These are phyloP conservation scores for Pandion haliaetus DNA, from an alignment of 2,113 vertebrate species.

Conservation along the genomic window DNA sequence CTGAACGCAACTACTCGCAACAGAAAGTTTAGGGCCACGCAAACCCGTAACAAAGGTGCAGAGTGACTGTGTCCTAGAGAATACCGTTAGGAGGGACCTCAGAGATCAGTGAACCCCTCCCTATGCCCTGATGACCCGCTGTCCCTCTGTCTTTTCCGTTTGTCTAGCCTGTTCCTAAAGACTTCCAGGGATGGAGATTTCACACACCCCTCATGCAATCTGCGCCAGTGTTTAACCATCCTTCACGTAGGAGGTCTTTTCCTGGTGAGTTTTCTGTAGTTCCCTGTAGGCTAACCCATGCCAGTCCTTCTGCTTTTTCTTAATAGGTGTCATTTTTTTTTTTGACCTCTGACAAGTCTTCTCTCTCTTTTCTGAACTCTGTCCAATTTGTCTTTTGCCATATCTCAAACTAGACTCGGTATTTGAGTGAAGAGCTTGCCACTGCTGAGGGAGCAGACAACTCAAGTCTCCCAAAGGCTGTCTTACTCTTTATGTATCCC, in stretches of 20 bases:
- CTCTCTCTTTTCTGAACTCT: not conserved
- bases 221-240: not conserved
- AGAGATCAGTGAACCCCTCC: not conserved
- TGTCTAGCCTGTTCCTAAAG: not conserved
- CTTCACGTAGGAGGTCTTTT: not conserved
- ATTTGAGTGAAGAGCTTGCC: not conserved
- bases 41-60: too few relatives aligned
- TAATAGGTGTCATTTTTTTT: not conserved
- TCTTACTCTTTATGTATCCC: not conserved
- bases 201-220: not conserved
- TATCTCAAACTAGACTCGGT: not conserved
- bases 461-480: not conserved
- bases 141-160: not conserved
- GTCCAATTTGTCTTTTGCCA: not conserved
- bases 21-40: not conserved
- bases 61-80: not conserved
- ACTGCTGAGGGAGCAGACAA: not conserved
- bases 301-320: not conserved
- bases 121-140: not conserved
- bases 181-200: not conserved
- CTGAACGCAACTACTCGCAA: not conserved
- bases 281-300: not conserved
- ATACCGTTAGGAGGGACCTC: not conserved
- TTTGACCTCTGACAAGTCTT: not conserved
- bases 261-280: not conserved